Evolutionary conservation across 2,113 vertebrate genomes (phyloP), one percentile per base, ranked within the genome.

Genomic region (Smithornis capensis): DNA sequence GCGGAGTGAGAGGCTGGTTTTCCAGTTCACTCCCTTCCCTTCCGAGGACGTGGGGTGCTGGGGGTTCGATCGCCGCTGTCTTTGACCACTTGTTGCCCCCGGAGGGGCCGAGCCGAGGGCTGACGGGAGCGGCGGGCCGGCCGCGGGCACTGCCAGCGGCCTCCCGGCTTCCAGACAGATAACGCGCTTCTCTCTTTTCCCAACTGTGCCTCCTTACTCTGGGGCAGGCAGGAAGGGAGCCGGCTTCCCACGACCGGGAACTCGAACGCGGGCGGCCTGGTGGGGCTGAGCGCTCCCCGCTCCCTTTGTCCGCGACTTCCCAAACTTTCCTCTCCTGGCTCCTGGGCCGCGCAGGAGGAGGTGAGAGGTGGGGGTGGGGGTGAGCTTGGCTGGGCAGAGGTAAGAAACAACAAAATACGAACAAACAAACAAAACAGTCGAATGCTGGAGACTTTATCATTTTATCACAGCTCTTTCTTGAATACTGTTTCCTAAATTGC

Each of bases 401-500:
- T 94, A 80, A 92, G 75, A 78, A 89, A 31, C 45, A 25, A 67
- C 63, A 71, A 44, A 71, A 96, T 35, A 10, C 6, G 13, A 56
- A 19, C 42, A 35, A 90, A 75, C 79, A 29, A 90, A 52, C 75
- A 50, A 53, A 52, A 3, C 35, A 19, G 19, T 33, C 21, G 24
- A 88, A 83, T 42, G 67, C 55, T 83, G 8, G 49, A 64, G 64
- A 52, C n/a, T 88, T 94, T 81, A 75, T 63, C 63, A 33, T 87
- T 87, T 79, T 85, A 47, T 83, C 62, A 82, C 79, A 49, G 92
- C 70, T 90, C 65, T 89, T 83, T 91, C 95, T 97, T 75, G 97
- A 97, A 97, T 97, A 96, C 94, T 96, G 86, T 96, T 96, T 98
- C 97, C 97, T 98, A 97, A 97, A 96, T 98, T 96, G 96, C 96